Conservation (phyloP, 2,113 vertebrate genomes). For the Ceyx margarethae region DNA sequence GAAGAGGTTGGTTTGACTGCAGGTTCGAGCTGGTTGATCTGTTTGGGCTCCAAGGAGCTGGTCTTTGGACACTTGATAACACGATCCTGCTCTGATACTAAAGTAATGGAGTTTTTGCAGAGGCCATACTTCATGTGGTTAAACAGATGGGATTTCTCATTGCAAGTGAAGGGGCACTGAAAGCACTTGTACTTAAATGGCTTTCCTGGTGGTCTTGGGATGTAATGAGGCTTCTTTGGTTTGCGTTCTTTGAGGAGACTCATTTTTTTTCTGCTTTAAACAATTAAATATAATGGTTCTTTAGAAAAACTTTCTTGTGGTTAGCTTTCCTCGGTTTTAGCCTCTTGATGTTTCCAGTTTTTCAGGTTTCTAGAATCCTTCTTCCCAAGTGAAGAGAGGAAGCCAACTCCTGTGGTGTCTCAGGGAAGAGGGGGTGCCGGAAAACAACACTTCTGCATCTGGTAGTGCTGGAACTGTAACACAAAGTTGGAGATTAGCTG, state of each 20-base stretch:
- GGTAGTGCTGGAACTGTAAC: slow-evolving; percentile 56
- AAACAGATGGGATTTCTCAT: slow-evolving; percentile 97
- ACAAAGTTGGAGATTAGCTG: slow-evolving; percentile 38
- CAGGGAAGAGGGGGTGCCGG: background rate
- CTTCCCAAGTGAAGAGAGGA: slow-evolving; percentile 16
- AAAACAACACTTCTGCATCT: background rate
- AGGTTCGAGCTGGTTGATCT: slow-evolving; percentile 55
- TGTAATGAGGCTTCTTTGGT: slow-evolving; percentile 97
- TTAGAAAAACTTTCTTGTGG: slow-evolving; percentile 12
- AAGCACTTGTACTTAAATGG: slow-evolving; percentile 99
- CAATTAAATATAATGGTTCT: background rate
- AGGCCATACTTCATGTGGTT: slow-evolving; percentile 99
- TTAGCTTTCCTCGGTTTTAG: background rate
- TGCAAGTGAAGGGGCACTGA: slow-evolving; percentile 98
- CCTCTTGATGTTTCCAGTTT: slow-evolving; percentile 32
- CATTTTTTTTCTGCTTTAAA: slow-evolving; percentile 75
- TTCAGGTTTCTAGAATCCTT: slow-evolving; percentile 44
- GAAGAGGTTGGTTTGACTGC: slow-evolving; percentile 47
- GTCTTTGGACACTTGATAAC: slow-evolving; percentile 72
- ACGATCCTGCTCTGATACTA: slow-evolving; percentile 86
- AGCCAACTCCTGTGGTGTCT: background rate
- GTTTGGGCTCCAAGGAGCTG: slow-evolving; percentile 65
- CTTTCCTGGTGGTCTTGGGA: slow-evolving; percentile 93
- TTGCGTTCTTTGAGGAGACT: slow-evolving; percentile 88
- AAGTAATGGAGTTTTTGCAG: slow-evolving; percentile 95